phyloP scores from a whole-genome alignment of 2,113 vertebrate genomes.

The Seriola dumerili region DNA sequence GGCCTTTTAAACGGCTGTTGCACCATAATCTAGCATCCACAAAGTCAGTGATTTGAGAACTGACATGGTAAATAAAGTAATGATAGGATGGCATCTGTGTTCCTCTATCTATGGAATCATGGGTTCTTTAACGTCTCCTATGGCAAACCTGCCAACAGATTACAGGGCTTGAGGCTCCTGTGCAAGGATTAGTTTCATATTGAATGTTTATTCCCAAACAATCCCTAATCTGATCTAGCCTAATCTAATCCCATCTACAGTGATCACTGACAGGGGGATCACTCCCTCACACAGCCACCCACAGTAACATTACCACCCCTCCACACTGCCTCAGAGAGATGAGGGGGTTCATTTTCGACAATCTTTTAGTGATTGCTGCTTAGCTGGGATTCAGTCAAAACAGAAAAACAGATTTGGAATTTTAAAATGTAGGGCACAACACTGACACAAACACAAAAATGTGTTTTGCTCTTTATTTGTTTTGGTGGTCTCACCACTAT shows the following conservation, averaged over 20 bases:
- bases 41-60: neutral
- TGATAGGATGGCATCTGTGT: neutral
- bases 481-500: too few relatives aligned
- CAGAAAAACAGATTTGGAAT: slow-evolving; percentile 6
- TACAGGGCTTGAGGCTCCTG: slow-evolving; percentile 37
- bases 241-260: slow-evolving; percentile 74
- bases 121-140: neutral
- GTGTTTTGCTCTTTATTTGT: neutral
- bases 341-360: slow-evolving; percentile 30
- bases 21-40: neutral
- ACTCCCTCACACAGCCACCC: slow-evolving; percentile 16
- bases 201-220: slow-evolving; percentile 77
- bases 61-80: neutral
- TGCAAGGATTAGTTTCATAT: slow-evolving; percentile 65
- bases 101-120: neutral
- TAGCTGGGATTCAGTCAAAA: slow-evolving; percentile 19
- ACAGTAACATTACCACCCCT: neutral
- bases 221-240: slow-evolving; percentile 72
- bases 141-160: slow-evolving; percentile 23
- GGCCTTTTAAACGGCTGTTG: neutral
- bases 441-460: neutral
- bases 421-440: neutral
- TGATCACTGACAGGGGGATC: slow-evolving; percentile 50
- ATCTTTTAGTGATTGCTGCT: slow-evolving; percentile 37
- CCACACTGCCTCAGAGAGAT: slow-evolving; percentile 8